Evolutionary conservation across 2,113 vertebrate genomes (phyloP), one percentile per base, ranked within the genome.

Genomic region (Campylorhamphus procurvoides): DNA sequence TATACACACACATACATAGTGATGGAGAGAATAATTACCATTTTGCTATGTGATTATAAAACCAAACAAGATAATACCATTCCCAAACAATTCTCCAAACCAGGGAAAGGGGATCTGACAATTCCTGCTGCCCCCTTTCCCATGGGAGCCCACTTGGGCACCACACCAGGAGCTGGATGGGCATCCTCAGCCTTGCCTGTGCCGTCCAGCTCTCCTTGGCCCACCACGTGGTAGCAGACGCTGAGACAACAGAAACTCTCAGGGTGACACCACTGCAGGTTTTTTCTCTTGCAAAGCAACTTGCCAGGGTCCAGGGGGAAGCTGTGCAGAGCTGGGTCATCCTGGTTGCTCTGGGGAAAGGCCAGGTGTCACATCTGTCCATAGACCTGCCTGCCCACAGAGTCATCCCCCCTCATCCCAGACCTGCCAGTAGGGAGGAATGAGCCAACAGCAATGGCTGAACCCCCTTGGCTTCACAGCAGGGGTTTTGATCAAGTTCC

Each of bases 21-120:
- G 88, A 94, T 50, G 92, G 77, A 73, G 60, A 90, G 63, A 94
- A 84, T 85, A 87, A 87, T 93, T 83, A 73, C 66, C 49, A 19
- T 78, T 93, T 44, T 91, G 60, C 75, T 94, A 93, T 77, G 62
- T 56, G 72, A 75, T 89, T 68, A 75, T 42, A 87, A 76, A 63
- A 52, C 0, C 79, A 52, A 68, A 84, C 19, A 55, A 67, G 39
- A 44, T 83, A 91, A 89, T 60, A 95, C 66, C 15, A 58, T 87
- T 95, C 79, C 50, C n/a, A 59, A 82, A 78, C 49, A 82, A 77
- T 62, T 87, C 75, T 91, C 78, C 50, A 46, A 74, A 89, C 79
- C 4, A 6, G 55, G 52, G 73, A 64, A 46, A 62, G 35, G 58
- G 69, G 31, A 84, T 74, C 37, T 44, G 12, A 59, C 3, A 14